Evolutionary conservation across 2,797 vertebrate species (phyloP).

Genomic region (Tympanoctomys barrerae): DNA sequence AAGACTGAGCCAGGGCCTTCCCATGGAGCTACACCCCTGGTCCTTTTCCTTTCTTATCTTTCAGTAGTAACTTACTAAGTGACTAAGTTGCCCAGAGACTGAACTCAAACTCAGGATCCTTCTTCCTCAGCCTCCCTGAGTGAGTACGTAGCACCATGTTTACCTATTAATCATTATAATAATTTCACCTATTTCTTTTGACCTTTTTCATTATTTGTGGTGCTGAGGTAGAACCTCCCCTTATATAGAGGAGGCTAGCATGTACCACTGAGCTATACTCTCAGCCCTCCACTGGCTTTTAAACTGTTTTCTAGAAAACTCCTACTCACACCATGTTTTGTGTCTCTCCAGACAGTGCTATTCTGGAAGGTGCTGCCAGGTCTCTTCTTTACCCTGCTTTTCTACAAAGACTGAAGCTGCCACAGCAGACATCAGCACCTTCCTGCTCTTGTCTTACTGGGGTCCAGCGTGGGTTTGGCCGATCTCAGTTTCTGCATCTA

Average conservation of each 20-base stretch:
- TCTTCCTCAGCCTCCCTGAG: background rate
- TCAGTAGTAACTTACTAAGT: background rate
- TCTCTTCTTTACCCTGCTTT: background rate
- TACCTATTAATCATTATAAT: background rate
- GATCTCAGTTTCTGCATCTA: background rate
- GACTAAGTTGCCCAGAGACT: background rate
- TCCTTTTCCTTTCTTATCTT: background rate
- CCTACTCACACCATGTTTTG: background rate
- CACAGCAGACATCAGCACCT: no score
- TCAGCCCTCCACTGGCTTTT: background rate
- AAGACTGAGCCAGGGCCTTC: background rate
- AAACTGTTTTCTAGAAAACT: background rate
- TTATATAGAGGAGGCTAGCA: background rate
- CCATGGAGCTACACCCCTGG: background rate
- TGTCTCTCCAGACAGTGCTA: background rate
- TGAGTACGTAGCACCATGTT: background rate
- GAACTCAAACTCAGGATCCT: background rate
- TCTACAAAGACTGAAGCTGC: background rate
- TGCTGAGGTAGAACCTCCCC: background rate
- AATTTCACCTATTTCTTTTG: background rate
- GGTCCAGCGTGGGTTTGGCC: background rate
- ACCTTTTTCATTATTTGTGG: background rate
- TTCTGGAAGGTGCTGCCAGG: rapidly evolving
- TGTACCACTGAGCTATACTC: background rate
- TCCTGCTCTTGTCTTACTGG: background rate